Conservation (phyloP, 2,113 vertebrate species). For the Phrynosoma blainvillii region DNA sequence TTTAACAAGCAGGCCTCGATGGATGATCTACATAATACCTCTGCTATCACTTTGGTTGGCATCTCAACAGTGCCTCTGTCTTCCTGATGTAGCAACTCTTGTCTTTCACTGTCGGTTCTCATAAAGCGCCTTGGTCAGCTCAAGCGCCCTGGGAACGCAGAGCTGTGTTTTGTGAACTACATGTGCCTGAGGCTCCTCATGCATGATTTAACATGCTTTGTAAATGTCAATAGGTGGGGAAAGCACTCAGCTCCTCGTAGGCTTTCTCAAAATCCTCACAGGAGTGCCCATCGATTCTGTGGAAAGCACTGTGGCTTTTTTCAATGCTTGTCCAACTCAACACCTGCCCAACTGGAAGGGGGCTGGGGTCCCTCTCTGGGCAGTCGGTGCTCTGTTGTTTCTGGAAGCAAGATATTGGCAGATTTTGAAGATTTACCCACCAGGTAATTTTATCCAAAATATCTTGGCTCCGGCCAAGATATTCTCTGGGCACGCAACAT, state of each 20-base stretch:
- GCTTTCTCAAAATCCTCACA: slow-evolving; percentile 82
- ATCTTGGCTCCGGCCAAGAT: slow-evolving; percentile 66
- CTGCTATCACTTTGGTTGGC: slow-evolving; percentile 78
- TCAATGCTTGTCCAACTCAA: slow-evolving; percentile 81
- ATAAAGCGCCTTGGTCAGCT: slow-evolving; percentile 86
- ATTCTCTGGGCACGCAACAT: slow-evolving; percentile 63
- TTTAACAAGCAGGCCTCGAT: slow-evolving; percentile 76
- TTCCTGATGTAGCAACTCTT: slow-evolving; percentile 74
- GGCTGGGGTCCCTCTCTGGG: slow-evolving; percentile 23
- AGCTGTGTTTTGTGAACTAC: slow-evolving; percentile 82
- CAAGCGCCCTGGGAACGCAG: slow-evolving; percentile 78
- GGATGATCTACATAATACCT: slow-evolving; percentile 81
- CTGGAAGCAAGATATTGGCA: slow-evolving; percentile 80
- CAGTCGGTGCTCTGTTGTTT: slow-evolving; percentile 73
- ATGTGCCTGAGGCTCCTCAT: slow-evolving; percentile 86
- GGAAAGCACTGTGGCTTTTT: slow-evolving; percentile 71
- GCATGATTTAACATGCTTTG: slow-evolving; percentile 93
- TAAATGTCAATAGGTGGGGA: slow-evolving; percentile 89
- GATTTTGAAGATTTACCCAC: slow-evolving; percentile 75
- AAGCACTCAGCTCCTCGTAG: slow-evolving; percentile 81
- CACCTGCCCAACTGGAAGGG: slow-evolving; percentile 78
- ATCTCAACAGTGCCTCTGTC: slow-evolving; percentile 73
- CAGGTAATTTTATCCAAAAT: slow-evolving; percentile 74
- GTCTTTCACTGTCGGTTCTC: slow-evolving; percentile 87
- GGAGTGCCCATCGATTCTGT: slow-evolving; percentile 76